Evolutionary conservation across 2,113 vertebrate genomes (phyloP).

Genomic region (Neogobius melanostomus): DNA sequence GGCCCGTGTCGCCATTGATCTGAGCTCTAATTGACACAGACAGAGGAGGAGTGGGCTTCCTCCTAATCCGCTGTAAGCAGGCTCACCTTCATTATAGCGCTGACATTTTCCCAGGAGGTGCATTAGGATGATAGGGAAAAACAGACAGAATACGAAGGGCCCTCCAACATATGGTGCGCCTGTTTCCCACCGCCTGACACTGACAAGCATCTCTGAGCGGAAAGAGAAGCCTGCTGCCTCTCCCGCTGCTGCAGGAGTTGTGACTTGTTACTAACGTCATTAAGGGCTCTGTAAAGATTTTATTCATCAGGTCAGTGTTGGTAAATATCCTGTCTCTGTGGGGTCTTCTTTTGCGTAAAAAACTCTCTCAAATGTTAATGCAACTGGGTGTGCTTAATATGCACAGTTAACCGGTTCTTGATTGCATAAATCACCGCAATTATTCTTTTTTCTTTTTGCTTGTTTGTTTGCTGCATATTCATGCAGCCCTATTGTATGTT

Average conservation of each 20-base stretch:
- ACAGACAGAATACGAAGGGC: constrained; percentile 34
- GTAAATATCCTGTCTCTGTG: neutral
- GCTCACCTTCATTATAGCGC: constrained; percentile 67
- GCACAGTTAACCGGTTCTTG: too few species aligned
- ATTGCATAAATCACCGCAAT: too few species aligned
- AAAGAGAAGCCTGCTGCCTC: constrained; percentile 7
- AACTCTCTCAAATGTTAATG: too few species aligned
- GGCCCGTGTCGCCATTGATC: constrained; percentile 56
- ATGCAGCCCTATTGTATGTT: too few species aligned
- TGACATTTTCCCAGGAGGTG: constrained; percentile 59
- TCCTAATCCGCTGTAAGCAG: constrained; percentile 64
- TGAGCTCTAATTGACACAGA: constrained; percentile 57
- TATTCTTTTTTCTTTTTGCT: too few species aligned
- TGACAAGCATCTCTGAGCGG: constrained; percentile 22
- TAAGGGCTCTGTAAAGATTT: neutral
- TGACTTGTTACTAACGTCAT: constrained; percentile 15
- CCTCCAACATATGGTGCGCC: constrained; percentile 42
- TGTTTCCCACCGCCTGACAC: constrained; percentile 27
- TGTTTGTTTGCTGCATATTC: too few species aligned
- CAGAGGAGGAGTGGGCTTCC: constrained; percentile 47
- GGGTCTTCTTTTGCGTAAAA: neutral
- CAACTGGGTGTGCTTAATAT: too few species aligned
- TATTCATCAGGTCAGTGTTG: neutral
- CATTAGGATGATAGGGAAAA: constrained; percentile 32
- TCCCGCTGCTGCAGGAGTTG: constrained; percentile 4